Conservation (phyloP, 2,797 vertebrate genomes). For the Lophius americanus region DNA sequence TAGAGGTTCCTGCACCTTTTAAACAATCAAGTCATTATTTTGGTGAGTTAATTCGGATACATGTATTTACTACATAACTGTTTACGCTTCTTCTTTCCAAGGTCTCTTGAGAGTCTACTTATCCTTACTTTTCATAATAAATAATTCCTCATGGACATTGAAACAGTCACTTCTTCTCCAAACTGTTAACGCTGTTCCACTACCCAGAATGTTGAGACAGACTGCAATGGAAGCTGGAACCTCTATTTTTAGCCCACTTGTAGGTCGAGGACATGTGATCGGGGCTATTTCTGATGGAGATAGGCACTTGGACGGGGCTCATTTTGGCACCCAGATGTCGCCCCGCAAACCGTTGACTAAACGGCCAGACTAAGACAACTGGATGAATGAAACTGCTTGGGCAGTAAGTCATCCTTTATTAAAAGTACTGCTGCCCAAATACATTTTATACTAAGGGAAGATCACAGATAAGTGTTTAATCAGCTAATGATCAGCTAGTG, state of each 20-base stretch:
- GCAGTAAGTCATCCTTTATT: conserved; percentile 40
- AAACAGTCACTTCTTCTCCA: neutral
- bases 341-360: conserved; percentile 73
- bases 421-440: conserved; percentile 49
- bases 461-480: neutral
- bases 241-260: conserved; percentile 80
- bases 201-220: conserved; percentile 50
- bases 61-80: neutral
- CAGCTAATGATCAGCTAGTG: too few species aligned
- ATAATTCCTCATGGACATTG: too few species aligned
- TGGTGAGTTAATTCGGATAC: neutral
- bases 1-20: too few species aligned
- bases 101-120: neutral
- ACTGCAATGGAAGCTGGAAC: conserved; percentile 46
- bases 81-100: neutral
- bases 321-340: conserved; percentile 75
- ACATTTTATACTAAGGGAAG: conserved; percentile 24
- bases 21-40: too few species aligned
- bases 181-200: conserved; percentile 15
- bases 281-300: conserved; percentile 80
- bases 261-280: conserved; percentile 79
- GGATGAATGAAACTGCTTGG: conserved; percentile 43
- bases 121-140: neutral
- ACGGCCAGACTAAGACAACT: conserved; percentile 65
- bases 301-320: conserved; percentile 74